Percentiles rank a stretch among this genome's conserved stretches.
phyloP scores from a whole-genome alignment of 2,888 invertebrate species.

The Anaspis maculata region DNA sequence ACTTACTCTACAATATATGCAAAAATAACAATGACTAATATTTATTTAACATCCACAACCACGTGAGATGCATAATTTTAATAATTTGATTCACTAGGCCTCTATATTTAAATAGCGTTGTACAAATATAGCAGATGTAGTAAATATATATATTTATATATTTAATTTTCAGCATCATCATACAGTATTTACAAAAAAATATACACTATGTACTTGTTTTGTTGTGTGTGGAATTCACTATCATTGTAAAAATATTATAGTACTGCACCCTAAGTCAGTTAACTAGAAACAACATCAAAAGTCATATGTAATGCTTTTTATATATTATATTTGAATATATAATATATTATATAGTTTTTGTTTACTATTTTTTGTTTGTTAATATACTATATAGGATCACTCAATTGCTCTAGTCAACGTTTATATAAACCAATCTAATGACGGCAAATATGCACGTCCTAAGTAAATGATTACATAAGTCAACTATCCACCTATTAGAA shows the following conservation, averaged over 20 bases:
- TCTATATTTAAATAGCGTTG: slow-evolving; percentile 36
- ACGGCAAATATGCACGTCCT: slow-evolving; percentile 26
- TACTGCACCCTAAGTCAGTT: slow-evolving; percentile 35
- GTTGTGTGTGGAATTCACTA: slow-evolving; percentile 37
- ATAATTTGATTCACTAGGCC: slow-evolving; percentile 40
- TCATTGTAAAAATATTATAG: slow-evolving; percentile 34
- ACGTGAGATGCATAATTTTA: slow-evolving; percentile 24
- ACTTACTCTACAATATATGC: slow-evolving; percentile 30
- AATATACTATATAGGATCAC: slow-evolving; percentile 15
- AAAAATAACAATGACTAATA: slow-evolving; percentile 41
- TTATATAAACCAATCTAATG: slow-evolving; percentile 19
- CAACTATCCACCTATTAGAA: slow-evolving; percentile 17
- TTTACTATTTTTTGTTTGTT: slow-evolving; percentile 2
- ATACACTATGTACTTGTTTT: slow-evolving; percentile 40
- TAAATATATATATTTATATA: slow-evolving; percentile 31
- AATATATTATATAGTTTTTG: slow-evolving; percentile 15
- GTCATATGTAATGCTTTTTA: background rate
- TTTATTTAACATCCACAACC: slow-evolving; percentile 32
- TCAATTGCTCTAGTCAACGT: slow-evolving; percentile 18
- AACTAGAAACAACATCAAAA: slow-evolving; percentile 22
- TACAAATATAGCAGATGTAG: slow-evolving; percentile 40
- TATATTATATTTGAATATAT: background rate
- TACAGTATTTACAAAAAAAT: slow-evolving; percentile 42
- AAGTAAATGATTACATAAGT: slow-evolving; percentile 22
- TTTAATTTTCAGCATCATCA: slow-evolving; percentile 19